phyloP scores from a whole-genome alignment of 2,113 vertebrate genomes.

The Malurus melanocephalus region DNA sequence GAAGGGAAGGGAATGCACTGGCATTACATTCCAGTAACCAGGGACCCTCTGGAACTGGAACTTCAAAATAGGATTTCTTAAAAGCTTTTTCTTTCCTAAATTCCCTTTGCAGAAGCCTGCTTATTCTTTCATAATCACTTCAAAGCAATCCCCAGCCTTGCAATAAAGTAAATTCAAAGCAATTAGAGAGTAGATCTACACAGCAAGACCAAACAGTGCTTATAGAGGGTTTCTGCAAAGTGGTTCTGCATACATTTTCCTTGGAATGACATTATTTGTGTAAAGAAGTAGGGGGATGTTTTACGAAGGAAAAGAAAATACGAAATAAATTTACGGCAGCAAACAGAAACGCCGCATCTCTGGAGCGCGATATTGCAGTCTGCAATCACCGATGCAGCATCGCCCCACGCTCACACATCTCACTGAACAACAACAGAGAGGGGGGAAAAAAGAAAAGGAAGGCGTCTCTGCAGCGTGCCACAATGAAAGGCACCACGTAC shows the following conservation, averaged over 20 bases:
- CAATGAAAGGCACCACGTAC: slow-evolving; percentile 1
- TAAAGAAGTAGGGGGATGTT: slow-evolving; percentile 29
- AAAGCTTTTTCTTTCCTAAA: slow-evolving; percentile 53
- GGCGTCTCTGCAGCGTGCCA: neutral
- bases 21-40: neutral
- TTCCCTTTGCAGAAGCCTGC: slow-evolving; percentile 58
- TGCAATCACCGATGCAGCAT: slow-evolving; percentile 42
- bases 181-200: slow-evolving; percentile 65
- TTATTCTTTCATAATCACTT: slow-evolving; percentile 70
- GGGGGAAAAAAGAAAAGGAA: neutral
- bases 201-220: slow-evolving; percentile 54
- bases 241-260: slow-evolving; percentile 53
- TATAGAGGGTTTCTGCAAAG: slow-evolving; percentile 51
- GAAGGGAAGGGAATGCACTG: neutral
- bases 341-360: slow-evolving; percentile 62
- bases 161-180: slow-evolving; percentile 73
- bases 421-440: slow-evolving; percentile 34
- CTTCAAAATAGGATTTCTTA: slow-evolving; percentile 60
- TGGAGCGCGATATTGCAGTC: slow-evolving; percentile 56
- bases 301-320: slow-evolving; percentile 18
- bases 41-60: slow-evolving; percentile 24
- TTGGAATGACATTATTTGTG: slow-evolving; percentile 58
- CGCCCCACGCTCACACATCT: slow-evolving; percentile 42
- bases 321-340: slow-evolving; percentile 45
- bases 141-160: slow-evolving; percentile 70